Evolutionary conservation across 2,113 vertebrate genomes (phyloP).

Genomic region (Neotoma lepida): DNA sequence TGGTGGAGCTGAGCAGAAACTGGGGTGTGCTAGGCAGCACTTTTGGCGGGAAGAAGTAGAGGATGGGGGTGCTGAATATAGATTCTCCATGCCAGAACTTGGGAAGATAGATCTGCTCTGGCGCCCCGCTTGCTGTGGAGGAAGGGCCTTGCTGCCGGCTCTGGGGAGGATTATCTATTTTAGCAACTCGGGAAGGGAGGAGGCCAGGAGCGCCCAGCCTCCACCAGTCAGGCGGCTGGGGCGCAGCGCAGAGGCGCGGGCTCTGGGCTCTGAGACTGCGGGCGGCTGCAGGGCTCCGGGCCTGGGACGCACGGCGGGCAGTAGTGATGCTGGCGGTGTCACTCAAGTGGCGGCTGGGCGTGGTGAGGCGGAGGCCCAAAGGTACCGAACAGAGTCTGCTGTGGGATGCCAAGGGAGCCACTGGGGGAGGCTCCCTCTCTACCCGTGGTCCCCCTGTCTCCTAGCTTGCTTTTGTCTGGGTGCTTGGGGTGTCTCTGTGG

Average conservation of each 20-base stretch:
- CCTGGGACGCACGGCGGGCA: constrained; percentile 58
- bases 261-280: constrained; percentile 21
- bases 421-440: neutral
- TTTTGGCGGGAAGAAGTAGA: neutral
- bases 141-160: constrained; percentile 52
- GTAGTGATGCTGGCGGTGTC: constrained; percentile 90
- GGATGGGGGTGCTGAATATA: neutral
- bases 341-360: constrained; percentile 92
- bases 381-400: constrained; percentile 79
- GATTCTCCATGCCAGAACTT: neutral
- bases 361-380: constrained; percentile 90
- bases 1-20: neutral
- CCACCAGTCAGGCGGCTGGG: constrained; percentile 38
- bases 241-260: neutral
- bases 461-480: neutral
- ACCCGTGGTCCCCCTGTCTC: neutral
- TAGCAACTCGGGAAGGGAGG: constrained; percentile 69
- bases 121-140: neutral
- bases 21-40: neutral
- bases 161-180: constrained; percentile 77
- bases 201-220: constrained; percentile 64
- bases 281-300: constrained; percentile 50
- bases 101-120: neutral
- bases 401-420: neutral
- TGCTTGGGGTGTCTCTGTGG: neutral